phyloP scores from a whole-genome alignment of 2,797 vertebrate genomes.

The Telmatherina bonti region DNA sequence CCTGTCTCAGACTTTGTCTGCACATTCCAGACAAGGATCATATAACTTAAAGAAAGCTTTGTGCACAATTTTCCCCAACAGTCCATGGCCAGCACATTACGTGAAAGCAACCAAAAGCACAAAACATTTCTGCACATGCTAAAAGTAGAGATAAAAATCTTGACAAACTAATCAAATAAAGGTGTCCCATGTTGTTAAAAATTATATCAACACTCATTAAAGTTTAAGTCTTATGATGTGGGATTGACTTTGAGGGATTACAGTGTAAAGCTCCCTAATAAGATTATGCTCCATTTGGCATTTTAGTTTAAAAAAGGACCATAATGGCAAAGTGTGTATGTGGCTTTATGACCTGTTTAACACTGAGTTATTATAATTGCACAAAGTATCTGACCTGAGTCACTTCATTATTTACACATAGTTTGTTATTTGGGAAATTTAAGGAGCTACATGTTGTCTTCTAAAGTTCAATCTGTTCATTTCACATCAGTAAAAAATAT shows the following conservation, averaged over 20 bases:
- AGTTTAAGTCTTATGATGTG: neutral
- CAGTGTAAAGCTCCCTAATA: neutral
- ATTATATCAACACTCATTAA: neutral
- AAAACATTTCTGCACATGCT: slow-evolving; percentile 1
- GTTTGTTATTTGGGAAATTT: neutral
- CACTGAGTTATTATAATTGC: neutral
- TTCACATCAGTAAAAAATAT: neutral
- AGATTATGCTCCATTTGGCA: neutral
- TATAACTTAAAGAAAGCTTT: no score
- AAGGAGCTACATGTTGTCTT: neutral
- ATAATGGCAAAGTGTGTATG: neutral
- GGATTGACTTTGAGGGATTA: neutral
- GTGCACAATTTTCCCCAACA: no score
- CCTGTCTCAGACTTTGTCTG: no score
- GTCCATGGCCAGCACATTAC: neutral
- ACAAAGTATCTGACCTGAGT: neutral
- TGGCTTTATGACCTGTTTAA: neutral
- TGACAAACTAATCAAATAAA: neutral
- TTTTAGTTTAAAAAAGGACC: neutral
- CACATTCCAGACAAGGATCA: no score
- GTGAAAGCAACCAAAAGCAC: slow-evolving; percentile 1
- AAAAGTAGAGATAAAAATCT: neutral
- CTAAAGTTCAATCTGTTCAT: neutral
- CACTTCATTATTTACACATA: neutral
- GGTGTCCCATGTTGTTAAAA: neutral